Evolutionary conservation across 35 echinoderm and acorn worm genomes (phyloP).

Genomic region (Patiria miniata): DNA sequence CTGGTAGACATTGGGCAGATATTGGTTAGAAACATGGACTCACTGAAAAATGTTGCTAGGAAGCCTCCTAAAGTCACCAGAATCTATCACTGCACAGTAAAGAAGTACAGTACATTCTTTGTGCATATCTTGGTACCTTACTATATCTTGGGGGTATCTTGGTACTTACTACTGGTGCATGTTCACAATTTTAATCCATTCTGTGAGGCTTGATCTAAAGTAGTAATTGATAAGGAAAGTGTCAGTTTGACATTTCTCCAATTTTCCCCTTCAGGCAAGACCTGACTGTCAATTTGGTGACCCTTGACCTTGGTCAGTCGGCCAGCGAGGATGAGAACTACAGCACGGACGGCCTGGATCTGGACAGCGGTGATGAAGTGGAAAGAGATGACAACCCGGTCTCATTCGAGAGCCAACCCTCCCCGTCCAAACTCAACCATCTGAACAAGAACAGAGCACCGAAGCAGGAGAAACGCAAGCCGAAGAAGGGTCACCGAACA

Average conservation of each 20-base stretch:
- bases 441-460: conserved; percentile 88
- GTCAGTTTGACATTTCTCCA: not conserved
- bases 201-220: too few species aligned
- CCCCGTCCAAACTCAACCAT: conserved; percentile 56
- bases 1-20: too few species aligned
- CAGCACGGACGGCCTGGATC: conserved; percentile 69
- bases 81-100: too few species aligned
- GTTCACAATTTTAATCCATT: not conserved
- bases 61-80: too few species aligned
- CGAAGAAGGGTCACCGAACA: conserved; percentile 48
- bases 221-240: not conserved
- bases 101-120: too few species aligned
- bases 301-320: conserved; percentile 65
- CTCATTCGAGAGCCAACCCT: conserved; percentile 72
- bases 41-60: too few species aligned
- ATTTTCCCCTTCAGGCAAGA: conserved; percentile 61
- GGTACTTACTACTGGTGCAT: not conserved
- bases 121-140: too few species aligned
- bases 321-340: conserved; percentile 87
- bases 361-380: conserved; percentile 53
- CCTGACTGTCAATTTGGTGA: conserved; percentile 74
- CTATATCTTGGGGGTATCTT: too few species aligned
- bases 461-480: conserved; percentile 61
- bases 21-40: too few species aligned
- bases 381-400: conserved; percentile 37